Evolutionary conservation across 1,140 invertebrate species (phyloP), one percentile per base, ranked within the genome.

Genomic region (Gonatopus flavifemur): DNA sequence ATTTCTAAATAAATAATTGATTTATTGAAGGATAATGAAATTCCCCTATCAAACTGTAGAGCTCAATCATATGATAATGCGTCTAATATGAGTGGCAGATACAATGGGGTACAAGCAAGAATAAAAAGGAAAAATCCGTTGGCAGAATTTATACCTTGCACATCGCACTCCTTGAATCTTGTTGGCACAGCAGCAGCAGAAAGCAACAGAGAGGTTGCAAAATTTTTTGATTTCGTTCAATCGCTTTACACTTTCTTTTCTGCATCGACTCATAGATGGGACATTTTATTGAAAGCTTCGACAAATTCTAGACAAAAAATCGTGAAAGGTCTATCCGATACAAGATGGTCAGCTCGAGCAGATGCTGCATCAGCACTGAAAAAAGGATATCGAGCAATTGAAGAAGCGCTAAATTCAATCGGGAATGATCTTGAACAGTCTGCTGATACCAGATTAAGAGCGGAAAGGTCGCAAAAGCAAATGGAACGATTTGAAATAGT

Each of bases 21-120:
- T 39, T 59, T 69, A 50, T 67, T 72, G 32, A 37, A 60, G n/a
- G 53, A 41, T 13, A 40, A 52, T 49, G 38, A 38, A 13, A 22
- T 49, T n/a, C 16, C 49, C 13, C 45, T 59, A 19, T 42, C 69
- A 64, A 42, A 74, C 61, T 72, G 64, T 50, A 52, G 69, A 31
- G 58, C 55, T 7, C 66, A 74, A 45, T 56, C 54, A 13, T 72
- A 72, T 44, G 65, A 72, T 49, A 73, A 73, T 62, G 69, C 60
- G 3, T 49, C 52, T 25, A 64, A 58, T 44, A 73, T 73, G 64
- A 51, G 55, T 48, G 65, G 67, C 9, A 59, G 58, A 28, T 69
- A 65, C 36, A 61, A 61, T 53, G 64, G 67, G 42, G 38, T 65
- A 18, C 57, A 66, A 54, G 44, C 61, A 18, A 45, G 50, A 24